Conservation (phyloP, 1,140 invertebrate species). For the Leptinotarsa undecemlineata region DNA sequence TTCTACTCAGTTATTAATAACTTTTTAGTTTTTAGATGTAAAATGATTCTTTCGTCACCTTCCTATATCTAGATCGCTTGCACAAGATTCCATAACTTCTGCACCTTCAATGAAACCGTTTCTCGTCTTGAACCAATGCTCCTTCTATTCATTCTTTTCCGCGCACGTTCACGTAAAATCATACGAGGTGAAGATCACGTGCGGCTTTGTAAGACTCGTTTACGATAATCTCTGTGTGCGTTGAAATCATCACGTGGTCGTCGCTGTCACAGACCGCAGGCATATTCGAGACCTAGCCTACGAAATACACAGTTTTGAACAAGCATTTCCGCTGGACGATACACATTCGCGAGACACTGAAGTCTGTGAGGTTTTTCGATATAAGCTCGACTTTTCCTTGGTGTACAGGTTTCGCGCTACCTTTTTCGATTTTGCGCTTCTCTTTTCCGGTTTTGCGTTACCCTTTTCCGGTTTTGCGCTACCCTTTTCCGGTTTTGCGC, state of each 20-base stretch:
- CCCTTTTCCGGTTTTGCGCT: neutral
- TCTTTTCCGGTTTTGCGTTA: neutral
- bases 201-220: constrained; percentile 14
- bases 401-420: neutral
- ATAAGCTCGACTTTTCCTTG: constrained; percentile 17
- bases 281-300: neutral
- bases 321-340: neutral
- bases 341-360: neutral
- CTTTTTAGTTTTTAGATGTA: too few relatives aligned
- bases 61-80: neutral
- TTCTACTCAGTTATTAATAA: too few relatives aligned
- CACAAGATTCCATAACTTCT: neutral
- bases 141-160: neutral
- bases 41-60: neutral
- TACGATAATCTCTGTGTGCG: constrained; percentile 14
- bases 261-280: neutral
- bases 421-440: neutral
- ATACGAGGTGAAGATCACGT: constrained; percentile 17
- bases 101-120: neutral
- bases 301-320: neutral
- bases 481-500: neutral
- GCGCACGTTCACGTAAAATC: neutral
- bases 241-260: constrained; percentile 19
- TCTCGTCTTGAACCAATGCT: neutral
- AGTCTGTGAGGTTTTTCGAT: neutral